These are phyloP conservation scores for Ochlodes sylvanus DNA, from an alignment of 2,888 invertebrate species.

Conservation along the genomic window DNA sequence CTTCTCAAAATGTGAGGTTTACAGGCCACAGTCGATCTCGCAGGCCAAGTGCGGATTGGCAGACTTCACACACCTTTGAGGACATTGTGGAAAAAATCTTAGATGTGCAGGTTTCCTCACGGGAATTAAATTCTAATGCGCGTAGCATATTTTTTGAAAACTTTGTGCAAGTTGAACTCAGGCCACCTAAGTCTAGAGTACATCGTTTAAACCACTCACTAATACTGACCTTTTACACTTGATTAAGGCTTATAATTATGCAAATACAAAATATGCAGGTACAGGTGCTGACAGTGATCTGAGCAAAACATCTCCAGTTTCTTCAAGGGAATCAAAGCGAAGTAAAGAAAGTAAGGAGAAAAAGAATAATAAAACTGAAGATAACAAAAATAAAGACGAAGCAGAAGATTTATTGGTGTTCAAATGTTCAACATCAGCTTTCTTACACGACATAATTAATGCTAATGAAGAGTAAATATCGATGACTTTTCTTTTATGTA, in stretches of 20 bases:
- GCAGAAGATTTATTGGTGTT: slow-evolving; percentile 87
- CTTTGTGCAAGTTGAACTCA: no score
- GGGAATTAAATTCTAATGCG: no score
- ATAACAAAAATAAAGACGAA: slow-evolving; percentile 86
- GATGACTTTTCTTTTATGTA: slow-evolving; percentile 2
- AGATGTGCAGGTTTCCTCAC: no score
- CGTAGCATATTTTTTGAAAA: no score
- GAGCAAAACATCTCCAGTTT: slow-evolving; percentile 91
- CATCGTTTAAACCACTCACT: no score
- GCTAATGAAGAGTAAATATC: slow-evolving; percentile 88
- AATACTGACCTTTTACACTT: no score
- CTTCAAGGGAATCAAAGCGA: slow-evolving; percentile 91
- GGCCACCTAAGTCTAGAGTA: no score
- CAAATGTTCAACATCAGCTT: slow-evolving; percentile 89
- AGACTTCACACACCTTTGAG: no score
- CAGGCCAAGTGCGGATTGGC: no score
- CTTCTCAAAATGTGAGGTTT: no score
- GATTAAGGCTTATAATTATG: not conserved
- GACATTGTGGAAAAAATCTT: no score
- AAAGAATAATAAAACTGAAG: slow-evolving; percentile 76
- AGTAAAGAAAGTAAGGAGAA: slow-evolving; percentile 90
- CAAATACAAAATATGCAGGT: slow-evolving; percentile 49
- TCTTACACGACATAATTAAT: slow-evolving; percentile 89
- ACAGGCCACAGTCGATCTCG: no score
- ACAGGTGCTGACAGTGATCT: slow-evolving; percentile 91